Percentiles rank a stretch among this genome's conserved stretches.
Evolutionary conservation across 2,888 invertebrate genomes (phyloP).

Genomic region (Agrotis puta): DNA sequence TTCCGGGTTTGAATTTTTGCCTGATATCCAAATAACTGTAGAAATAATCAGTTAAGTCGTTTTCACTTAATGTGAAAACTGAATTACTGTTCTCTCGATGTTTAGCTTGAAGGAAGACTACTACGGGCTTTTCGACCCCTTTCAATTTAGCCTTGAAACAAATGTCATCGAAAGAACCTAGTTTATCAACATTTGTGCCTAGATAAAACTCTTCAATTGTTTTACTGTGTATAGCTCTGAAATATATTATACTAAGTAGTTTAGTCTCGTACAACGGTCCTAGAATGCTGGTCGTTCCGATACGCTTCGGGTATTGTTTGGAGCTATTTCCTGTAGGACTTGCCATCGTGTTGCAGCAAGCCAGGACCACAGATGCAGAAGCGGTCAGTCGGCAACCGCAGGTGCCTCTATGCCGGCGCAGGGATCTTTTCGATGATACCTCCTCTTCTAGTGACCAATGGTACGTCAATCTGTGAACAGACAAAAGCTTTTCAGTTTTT

Average conservation of each 20-base stretch:
- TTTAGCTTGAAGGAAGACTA: conserved; percentile 28
- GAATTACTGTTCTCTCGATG: conserved; percentile 18
- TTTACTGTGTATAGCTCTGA: conserved; percentile 34
- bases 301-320: conserved; percentile 13
- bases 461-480: no score
- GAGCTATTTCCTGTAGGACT: not conserved
- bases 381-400: no score
- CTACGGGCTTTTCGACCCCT: conserved; percentile 2
- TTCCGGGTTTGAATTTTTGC: conserved; percentile 3
- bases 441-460: no score
- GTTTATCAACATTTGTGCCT: conserved; percentile 55
- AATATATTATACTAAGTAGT: conserved; percentile 53
- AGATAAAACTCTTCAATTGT: conserved; percentile 47
- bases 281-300: conserved; percentile 40
- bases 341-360: conserved; percentile 1
- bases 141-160: conserved; percentile 40
- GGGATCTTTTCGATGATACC: no score
- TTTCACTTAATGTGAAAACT: not conserved
- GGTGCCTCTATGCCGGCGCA: no score
- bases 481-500: no score
- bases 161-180: conserved; percentile 59
- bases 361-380: no score
- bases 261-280: conserved; percentile 59
- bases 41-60: conserved; percentile 10
- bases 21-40: conserved; percentile 21